Evolutionary conservation across 2,113 vertebrate species (phyloP).

Genomic region (Neolamprologus longior): DNA sequence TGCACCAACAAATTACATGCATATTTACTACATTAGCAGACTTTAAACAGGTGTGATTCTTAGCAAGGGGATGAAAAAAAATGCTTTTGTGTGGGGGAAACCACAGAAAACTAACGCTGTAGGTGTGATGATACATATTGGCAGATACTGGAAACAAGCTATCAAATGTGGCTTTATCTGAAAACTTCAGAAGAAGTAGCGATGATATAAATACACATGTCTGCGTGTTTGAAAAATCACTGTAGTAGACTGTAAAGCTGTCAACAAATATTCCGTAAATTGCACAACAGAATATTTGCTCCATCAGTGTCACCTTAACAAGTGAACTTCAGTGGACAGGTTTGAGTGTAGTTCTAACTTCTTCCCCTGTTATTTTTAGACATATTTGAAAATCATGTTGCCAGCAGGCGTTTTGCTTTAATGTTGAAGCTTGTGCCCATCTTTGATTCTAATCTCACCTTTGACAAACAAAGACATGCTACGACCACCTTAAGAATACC

Average conservation of each 20-base stretch:
- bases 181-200: background rate
- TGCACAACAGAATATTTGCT: background rate
- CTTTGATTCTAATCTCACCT: background rate
- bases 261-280: background rate
- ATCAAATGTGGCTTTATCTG: background rate
- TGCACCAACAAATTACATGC: background rate
- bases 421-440: background rate
- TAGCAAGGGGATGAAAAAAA: background rate
- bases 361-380: background rate
- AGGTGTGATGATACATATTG: background rate
- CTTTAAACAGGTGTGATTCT: background rate
- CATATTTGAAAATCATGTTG: background rate
- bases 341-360: background rate
- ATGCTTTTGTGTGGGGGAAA: background rate
- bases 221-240: background rate
- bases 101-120: background rate
- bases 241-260: background rate
- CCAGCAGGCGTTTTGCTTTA: background rate
- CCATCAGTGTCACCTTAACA: background rate
- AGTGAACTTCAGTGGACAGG: background rate
- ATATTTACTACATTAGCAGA: background rate
- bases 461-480: background rate
- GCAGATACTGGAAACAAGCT: background rate
- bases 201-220: background rate
- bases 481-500: background rate